A percentile compares a stretch with the other conserved stretches of the same genome.
phyloP scores from a whole-genome alignment of 1,140 invertebrate species.

The Ctenoplectra terminalis region DNA sequence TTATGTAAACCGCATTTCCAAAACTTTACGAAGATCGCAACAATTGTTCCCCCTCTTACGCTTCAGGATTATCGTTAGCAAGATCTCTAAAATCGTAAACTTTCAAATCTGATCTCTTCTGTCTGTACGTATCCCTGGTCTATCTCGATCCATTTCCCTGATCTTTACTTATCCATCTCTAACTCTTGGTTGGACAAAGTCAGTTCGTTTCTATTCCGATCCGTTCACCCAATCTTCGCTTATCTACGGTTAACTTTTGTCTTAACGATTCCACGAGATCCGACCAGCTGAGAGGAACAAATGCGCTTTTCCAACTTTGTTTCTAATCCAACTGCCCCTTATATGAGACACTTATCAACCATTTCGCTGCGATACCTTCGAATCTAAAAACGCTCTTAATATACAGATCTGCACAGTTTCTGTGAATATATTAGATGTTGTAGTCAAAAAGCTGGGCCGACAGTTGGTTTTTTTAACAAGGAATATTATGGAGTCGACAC shows the following conservation, averaged over 20 bases:
- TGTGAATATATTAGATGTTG: too few relatives aligned
- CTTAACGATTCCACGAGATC: constrained; percentile 15
- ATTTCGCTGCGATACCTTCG: too few relatives aligned
- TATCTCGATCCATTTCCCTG: constrained; percentile 48
- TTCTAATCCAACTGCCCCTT: neutral
- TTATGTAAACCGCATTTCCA: constrained; percentile 1
- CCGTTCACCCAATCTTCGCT: constrained; percentile 21
- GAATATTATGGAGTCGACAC: too few relatives aligned
- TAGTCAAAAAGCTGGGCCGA: too few relatives aligned
- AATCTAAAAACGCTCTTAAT: too few relatives aligned
- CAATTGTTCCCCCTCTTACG: neutral
- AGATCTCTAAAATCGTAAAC: constrained; percentile 34
- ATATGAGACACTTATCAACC: too few relatives aligned
- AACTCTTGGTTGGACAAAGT: constrained; percentile 25
- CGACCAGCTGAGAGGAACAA: neutral
- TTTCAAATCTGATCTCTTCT: constrained; percentile 26
- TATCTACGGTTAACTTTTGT: constrained; percentile 23
- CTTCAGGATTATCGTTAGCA: constrained; percentile 20
- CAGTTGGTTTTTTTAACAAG: too few relatives aligned
- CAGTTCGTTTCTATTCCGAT: constrained; percentile 15
- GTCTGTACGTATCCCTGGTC: constrained; percentile 6
- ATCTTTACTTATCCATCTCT: constrained; percentile 44
- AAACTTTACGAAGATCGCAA: constrained; percentile 5
- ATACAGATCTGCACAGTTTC: too few relatives aligned
- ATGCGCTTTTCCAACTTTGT: neutral